Evolutionary conservation across 1,140 invertebrate genomes (phyloP), one percentile per base, ranked within the genome.

Genomic region (Diachasmimorpha longicaudata): DNA sequence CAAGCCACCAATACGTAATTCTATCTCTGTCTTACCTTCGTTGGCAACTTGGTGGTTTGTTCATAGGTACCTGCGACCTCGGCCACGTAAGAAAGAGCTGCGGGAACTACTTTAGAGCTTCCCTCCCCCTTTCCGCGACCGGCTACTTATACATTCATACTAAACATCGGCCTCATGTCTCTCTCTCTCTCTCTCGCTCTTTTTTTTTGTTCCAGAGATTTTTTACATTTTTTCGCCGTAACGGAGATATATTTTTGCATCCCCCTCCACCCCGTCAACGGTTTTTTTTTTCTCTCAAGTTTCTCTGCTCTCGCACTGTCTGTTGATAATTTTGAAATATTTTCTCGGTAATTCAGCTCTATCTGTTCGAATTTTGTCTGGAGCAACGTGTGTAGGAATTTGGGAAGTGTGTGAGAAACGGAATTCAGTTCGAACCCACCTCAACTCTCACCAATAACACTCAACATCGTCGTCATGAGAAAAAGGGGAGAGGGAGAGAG

Each of bases 91-190:
- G 55, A 74, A 46, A 63, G 58, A 74, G 66, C 58, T 63, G 58
- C 23, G 58, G 14, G 66, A 68, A 68, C 36, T 39, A 37, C 66
- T 68, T 68, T 63, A 42, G 36, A 70, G 67, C 42, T 39, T 70
- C 67, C 36, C 21, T 31, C 13, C 21, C 42, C 69, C 69, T 71
- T 37, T 13, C 23, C 78, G 67, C 78, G 58, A 75, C 78, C 72
- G 72, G 75, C 72, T 79, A 77, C 78, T 79, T 79, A 79, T 79
- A 79, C 75, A 79, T 79, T 79, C 78, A 77, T 75, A 79, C 72
- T 70, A 72, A 70, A 78, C 76, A 78, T 52, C 78, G 79, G 78
- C 78, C 68, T 72, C 75, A 69, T 67, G 48, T 73, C 66, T 48
- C 48, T 46, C 37, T 75, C 36, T 55, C 66, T 16, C 21, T 67